Evolutionary conservation across 2,888 invertebrate species (phyloP).

Genomic region (Drosophila phalerata): DNA sequence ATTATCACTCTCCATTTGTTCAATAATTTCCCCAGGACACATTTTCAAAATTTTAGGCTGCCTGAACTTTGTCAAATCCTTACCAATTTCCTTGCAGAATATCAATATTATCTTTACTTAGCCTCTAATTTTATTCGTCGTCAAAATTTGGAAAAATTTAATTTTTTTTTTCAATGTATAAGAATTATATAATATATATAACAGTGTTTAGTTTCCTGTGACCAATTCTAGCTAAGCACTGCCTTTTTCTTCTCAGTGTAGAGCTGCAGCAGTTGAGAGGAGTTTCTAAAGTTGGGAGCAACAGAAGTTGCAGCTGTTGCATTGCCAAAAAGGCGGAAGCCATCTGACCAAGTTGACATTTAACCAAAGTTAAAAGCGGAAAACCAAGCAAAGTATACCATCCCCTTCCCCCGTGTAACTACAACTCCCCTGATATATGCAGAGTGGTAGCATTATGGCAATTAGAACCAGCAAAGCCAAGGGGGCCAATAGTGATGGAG

Average conservation of each 20-base stretch:
- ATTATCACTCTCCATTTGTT: too few relatives aligned
- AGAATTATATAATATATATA: too few relatives aligned
- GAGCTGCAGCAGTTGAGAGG: not conserved
- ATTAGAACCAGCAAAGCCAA: constrained; percentile 45
- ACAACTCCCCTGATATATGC: not conserved
- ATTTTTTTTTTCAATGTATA: too few relatives aligned
- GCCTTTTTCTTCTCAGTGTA: constrained; percentile 5
- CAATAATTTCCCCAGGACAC: too few relatives aligned
- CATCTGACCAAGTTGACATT: constrained; percentile 71
- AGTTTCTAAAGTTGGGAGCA: constrained; percentile 47
- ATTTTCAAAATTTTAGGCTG: too few relatives aligned
- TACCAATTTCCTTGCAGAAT: too few relatives aligned
- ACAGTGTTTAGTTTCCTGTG: not conserved
- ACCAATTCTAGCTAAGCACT: not conserved
- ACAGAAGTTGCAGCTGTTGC: constrained; percentile 67
- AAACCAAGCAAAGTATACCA: constrained; percentile 37
- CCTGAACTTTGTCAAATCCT: too few relatives aligned
- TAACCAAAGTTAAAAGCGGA: constrained; percentile 68
- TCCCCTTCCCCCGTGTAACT: not conserved
- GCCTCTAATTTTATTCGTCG: too few relatives aligned
- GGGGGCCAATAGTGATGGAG: constrained; percentile 4
- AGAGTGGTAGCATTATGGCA: constrained; percentile 35
- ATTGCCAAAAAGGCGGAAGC: constrained; percentile 41
- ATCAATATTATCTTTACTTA: too few relatives aligned
- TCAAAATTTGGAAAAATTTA: too few relatives aligned